Base-by-base conservation (phyloP, 2,113 vertebrate species). In the Aix galericulata region DNA sequence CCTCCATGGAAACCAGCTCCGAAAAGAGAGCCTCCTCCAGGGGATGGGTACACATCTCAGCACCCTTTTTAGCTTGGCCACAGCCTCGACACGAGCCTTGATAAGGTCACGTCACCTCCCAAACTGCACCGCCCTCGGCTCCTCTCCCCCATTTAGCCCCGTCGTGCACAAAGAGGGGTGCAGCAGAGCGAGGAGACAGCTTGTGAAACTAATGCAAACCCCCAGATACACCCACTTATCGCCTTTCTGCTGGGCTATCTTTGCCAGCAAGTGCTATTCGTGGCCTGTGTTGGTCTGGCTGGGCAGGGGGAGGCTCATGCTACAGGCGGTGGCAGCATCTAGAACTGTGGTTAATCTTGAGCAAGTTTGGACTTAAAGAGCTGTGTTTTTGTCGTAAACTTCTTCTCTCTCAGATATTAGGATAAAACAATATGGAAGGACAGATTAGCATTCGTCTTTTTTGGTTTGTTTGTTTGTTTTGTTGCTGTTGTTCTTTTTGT, bases 151-250 rank as follows among this genome's bases (percentile, higher is more conserved):
- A 25, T 31, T 76, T 66, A 50, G 59, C 72, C 69, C 38, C 8
- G 12, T 29, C 29, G 21, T 44, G 38, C 85, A 46, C 66, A 46
- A 58, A 48, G 60, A 27, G 48, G n/a, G 22, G 27, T 18, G 14
- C 1, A 42, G 46, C 55, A 56, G 55, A 50, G 15, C 1, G 22
- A 84, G 89, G 6, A 74, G 14, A 53, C 84, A 88, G 52, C 62
- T 67, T 69, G 44, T 48, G 66, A 75, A 92, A 71, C 22, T 85
- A 88, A 88, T n/a, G 38, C 52, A 74, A 82, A 73, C 21, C 64
- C 59, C 44, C 17, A 11, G 27, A 7, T 36, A 55, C 77, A 48
- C 53, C 82, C 77, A 71, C 68, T n/a, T 46, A 34, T 26, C 68
- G 40, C 63, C 59, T 91, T 86, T 50, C 68, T 81, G 53, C 4